Base-by-base conservation (phyloP, 2,888 invertebrate species). In the Eledona agricola region DNA sequence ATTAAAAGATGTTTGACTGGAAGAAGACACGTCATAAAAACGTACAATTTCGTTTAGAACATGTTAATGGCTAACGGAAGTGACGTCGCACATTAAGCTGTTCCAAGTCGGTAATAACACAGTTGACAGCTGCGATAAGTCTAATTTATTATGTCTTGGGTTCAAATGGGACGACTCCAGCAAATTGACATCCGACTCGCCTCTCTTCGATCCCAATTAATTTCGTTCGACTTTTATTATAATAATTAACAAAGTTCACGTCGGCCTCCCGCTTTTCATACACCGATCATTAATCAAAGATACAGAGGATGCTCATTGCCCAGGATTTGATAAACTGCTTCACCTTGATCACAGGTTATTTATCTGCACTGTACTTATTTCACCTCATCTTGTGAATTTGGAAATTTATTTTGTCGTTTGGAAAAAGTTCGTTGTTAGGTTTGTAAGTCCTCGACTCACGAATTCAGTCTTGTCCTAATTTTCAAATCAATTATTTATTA, bases 51-150 rank as follows among this genome's bases (percentile, higher is more conserved):
- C 15, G 20, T 29, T 16, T 40, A 22, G 12, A 54, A 54, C 35
- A 54, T 54, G 47, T 56, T 59, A 60, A 63, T 55, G 58, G 53
- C 57, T 34, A 60, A 59, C 66, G 67, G 67, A 67, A 66, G 62
- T 63, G 64, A 63, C 62, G 56, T 49, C 55, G 45, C 55, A 59
- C 64, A 63, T 66, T 66, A 61, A 67, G 63, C 62, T 60, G 57
- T 63, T 60, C 58, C 56, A 62, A 53, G 54, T 54, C 57, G 38
- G 57, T 69, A 68, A 69, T 69, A 66, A 65, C 64, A 59, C 64
- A 59, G 63, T 65, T 66, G 69, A 69, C 68, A 67, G 68, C 66
- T 67, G 67, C 64, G 67, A 68, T 69, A 68, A 65, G 66, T 68
- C 67, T 66, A 69, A 69, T 69, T 69, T 69, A 68, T 69, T 66